Conservation (phyloP, 2,888 invertebrate genomes). For the Cantharis flavilabris region DNA sequence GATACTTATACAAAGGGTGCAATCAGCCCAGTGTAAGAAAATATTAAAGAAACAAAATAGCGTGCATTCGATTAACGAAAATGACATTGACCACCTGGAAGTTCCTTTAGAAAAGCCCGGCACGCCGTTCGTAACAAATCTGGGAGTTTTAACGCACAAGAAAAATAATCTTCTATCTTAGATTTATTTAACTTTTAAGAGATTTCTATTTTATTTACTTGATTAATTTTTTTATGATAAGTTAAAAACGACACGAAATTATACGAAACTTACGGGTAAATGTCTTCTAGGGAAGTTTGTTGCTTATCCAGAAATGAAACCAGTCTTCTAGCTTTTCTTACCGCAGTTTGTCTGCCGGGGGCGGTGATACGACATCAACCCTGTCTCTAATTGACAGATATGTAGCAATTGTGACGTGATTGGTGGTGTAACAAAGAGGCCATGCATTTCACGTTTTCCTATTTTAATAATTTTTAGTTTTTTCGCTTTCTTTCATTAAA, state of each 20-base stretch:
- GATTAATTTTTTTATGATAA: neutral
- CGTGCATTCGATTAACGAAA: conserved; percentile 33
- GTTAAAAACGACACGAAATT: neutral
- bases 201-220: neutral
- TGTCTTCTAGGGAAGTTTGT: neutral
- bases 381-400: neutral
- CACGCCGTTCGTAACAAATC: conserved; percentile 18
- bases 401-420: neutral
- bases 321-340: neutral
- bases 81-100: conserved; percentile 38
- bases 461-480: neutral
- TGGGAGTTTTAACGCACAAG: neutral
- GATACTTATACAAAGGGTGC: conserved; percentile 49
- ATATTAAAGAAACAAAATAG: conserved; percentile 42
- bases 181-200: neutral
- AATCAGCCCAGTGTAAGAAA: conserved; percentile 43
- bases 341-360: neutral
- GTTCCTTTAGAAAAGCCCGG: conserved; percentile 37
- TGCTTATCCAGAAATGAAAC: neutral
- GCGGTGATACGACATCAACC: neutral
- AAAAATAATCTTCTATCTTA: conserved; percentile 2
- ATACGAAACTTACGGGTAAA: neutral
- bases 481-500: neutral
- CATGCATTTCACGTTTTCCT: neutral
- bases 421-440: neutral